These are phyloP conservation scores for Hippocampus abdominalis DNA, from an alignment of 2,113 vertebrate species.

Conservation along the genomic window DNA sequence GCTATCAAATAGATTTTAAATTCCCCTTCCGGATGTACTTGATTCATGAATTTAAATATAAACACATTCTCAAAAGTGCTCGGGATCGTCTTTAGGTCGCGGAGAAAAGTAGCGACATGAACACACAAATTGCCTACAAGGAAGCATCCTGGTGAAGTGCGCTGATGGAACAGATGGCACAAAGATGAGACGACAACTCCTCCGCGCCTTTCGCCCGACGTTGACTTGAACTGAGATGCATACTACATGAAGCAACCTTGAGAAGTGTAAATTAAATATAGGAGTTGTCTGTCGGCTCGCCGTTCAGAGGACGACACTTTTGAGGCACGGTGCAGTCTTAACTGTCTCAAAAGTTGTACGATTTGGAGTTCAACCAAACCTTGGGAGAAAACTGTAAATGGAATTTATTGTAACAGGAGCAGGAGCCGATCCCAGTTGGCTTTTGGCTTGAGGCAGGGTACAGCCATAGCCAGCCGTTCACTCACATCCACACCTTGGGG, in stretches of 20 bases:
- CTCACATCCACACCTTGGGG: too few relatives aligned
- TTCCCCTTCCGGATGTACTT: background rate
- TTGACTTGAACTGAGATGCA: slow-evolving; percentile 4
- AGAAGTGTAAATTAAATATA: slow-evolving; percentile 8
- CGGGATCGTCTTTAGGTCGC: slow-evolving; percentile 24
- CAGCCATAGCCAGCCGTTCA: too few relatives aligned
- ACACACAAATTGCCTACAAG: slow-evolving; percentile 48
- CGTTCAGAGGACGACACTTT: background rate
- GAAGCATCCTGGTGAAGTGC: slow-evolving; percentile 24
- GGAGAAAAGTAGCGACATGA: slow-evolving; percentile 43
- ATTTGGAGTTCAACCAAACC: background rate
- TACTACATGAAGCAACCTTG: slow-evolving; percentile 14
- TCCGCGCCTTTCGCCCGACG: slow-evolving; percentile 8
- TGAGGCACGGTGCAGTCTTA: background rate
- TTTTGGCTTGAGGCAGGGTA: too few relatives aligned
- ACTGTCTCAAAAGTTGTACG: background rate
- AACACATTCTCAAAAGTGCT: slow-evolving; percentile 12
- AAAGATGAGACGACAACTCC: slow-evolving; percentile 18
- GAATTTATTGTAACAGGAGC: too few relatives aligned
- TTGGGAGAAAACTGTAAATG: too few relatives aligned
- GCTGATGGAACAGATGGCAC: slow-evolving; percentile 22
- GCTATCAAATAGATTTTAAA: background rate
- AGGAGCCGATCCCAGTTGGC: too few relatives aligned
- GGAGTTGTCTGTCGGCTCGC: slow-evolving; percentile 4
- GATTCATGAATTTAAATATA: slow-evolving; percentile 25